Evolutionary conservation across 2,113 vertebrate species (phyloP).

Genomic region (Oreotragus oreotragus): DNA sequence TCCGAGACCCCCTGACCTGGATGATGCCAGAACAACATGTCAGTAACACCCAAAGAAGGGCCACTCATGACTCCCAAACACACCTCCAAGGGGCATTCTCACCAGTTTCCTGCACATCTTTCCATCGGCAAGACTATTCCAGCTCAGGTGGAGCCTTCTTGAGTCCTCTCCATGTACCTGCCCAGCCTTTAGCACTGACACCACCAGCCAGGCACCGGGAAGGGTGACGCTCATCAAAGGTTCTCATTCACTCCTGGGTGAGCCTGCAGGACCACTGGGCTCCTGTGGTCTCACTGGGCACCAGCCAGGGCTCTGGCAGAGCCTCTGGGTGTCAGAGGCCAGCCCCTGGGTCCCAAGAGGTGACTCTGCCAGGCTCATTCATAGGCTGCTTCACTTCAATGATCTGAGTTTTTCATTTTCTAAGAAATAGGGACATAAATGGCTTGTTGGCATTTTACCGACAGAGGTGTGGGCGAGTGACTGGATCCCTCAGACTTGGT

Average conservation of each 20-base stretch:
- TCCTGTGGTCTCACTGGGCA: neutral
- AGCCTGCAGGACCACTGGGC: too few relatives aligned
- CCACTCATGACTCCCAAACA: neutral
- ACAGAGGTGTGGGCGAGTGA: conserved; percentile 56
- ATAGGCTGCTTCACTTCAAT: conserved; percentile 37
- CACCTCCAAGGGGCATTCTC: neutral
- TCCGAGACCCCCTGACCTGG: neutral
- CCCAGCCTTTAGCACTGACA: rapidly evolving
- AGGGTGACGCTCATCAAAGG: rapidly evolving
- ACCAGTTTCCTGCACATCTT: neutral
- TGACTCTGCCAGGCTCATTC: neutral
- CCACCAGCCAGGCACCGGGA: neutral
- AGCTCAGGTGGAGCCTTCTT: neutral
- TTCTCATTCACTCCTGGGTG: rapidly evolving
- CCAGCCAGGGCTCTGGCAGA: neutral
- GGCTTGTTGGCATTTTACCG: conserved; percentile 61
- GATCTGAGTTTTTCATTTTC: conserved; percentile 60
- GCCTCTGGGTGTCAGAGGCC: neutral
- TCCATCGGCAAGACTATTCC: neutral
- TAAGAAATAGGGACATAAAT: conserved; percentile 45
- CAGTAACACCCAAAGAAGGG: neutral
- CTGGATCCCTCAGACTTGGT: conserved; percentile 39
- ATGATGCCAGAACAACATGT: neutral
- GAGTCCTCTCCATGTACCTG: neutral
- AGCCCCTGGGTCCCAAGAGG: neutral